A percentile compares a stretch with the other conserved stretches of the same genome.
phyloP scores from a whole-genome alignment of 2,888 invertebrate genomes.

The Clostera curtula region DNA sequence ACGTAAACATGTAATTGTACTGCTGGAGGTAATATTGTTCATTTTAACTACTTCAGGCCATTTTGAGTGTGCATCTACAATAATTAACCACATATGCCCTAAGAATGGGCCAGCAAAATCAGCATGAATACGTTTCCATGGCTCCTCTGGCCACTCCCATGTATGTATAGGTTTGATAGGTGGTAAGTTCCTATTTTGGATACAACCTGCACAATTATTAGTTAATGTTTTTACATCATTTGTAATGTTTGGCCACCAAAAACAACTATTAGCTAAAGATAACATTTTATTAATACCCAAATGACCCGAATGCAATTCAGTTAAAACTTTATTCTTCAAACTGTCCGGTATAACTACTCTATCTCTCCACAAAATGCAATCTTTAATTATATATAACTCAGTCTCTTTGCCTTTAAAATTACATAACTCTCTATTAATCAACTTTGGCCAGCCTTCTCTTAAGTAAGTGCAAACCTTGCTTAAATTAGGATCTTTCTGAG shows the following conservation, averaged over 20 bases:
- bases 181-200: background rate
- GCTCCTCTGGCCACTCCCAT: constrained; percentile 2
- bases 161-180: constrained; percentile 1
- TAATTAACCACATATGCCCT: constrained; percentile 1
- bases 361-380: constrained; percentile 2
- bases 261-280: constrained; percentile 2
- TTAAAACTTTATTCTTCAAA: background rate
- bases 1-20: constrained; percentile 3
- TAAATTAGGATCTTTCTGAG: background rate
- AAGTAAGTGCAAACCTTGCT: constrained; percentile 2
- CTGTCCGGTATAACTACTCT: constrained; percentile 1
- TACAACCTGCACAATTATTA: background rate
- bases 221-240: background rate
- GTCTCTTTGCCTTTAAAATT: background rate
- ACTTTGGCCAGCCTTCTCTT: constrained; percentile 1
- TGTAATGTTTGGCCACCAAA: constrained; percentile 3
- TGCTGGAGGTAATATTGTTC: constrained; percentile 6
- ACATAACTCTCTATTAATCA: background rate
- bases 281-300: constrained; percentile 6
- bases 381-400: background rate
- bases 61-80: constrained; percentile 15
- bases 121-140: constrained; percentile 3
- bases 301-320: constrained; percentile 4
- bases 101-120: constrained; percentile 1
- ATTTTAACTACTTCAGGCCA: constrained; percentile 19